Evolutionary conservation across 1,140 invertebrate species (phyloP).

Genomic region (Panonychus citri): DNA sequence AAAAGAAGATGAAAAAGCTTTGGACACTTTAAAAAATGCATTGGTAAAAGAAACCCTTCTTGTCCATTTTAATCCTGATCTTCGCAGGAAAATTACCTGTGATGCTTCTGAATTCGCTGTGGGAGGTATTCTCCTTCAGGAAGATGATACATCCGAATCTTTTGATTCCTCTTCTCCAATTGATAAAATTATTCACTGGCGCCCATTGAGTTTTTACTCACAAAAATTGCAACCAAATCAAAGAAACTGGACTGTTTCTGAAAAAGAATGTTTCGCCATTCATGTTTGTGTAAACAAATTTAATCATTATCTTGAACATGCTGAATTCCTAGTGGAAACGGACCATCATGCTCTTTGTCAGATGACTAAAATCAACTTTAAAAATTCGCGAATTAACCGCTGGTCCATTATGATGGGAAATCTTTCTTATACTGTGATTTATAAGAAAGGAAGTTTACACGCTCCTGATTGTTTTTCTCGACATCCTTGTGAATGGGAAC

Average conservation of each 20-base stretch:
- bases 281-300: constrained; percentile 26
- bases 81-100: constrained; percentile 15
- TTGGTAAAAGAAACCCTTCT: background rate
- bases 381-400: constrained; percentile 22
- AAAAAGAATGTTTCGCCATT: constrained; percentile 29
- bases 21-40: background rate
- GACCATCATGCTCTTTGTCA: constrained; percentile 27
- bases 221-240: constrained; percentile 22
- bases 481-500: background rate
- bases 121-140: constrained; percentile 17
- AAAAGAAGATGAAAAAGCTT: background rate
- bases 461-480: constrained; percentile 1
- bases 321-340: constrained; percentile 26
- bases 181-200: no score
- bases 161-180: no score
- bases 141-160: no score
- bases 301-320: constrained; percentile 25
- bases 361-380: constrained; percentile 23
- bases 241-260: constrained; percentile 23
- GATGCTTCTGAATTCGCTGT: constrained; percentile 18
- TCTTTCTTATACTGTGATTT: constrained; percentile 23
- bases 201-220: constrained; percentile 20
- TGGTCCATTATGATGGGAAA: constrained; percentile 28
- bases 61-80: background rate
- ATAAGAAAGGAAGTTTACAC: constrained; percentile 19